Evolutionary conservation across 2,113 vertebrate genomes (phyloP).

Genomic region (Glaucomys volans): DNA sequence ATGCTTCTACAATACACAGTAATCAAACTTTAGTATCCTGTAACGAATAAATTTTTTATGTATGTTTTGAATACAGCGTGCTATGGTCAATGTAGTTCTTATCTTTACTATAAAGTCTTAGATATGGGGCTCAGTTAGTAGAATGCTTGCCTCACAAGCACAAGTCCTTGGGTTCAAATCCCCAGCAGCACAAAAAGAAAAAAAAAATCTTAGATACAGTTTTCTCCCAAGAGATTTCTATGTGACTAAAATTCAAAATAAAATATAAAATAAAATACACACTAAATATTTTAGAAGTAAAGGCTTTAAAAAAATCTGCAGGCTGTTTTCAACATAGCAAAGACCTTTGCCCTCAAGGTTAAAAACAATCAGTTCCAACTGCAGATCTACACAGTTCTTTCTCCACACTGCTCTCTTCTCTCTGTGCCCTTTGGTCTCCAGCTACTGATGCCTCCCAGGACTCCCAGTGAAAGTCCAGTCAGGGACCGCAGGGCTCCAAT

Average conservation of each 20-base stretch:
- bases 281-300: background rate
- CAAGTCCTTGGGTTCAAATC: too few relatives aligned
- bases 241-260: conserved; percentile 44
- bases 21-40: conserved; percentile 65
- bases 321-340: conserved; percentile 8
- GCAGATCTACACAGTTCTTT: background rate
- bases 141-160: too few relatives aligned
- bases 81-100: background rate
- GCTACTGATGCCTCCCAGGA: too few relatives aligned
- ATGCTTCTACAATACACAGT: conserved; percentile 20
- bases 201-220: background rate
- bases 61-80: background rate
- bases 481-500: too few relatives aligned
- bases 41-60: background rate
- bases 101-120: conserved; percentile 47
- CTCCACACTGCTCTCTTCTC: background rate
- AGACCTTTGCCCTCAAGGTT: background rate
- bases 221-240: background rate
- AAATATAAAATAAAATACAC: conserved; percentile 20
- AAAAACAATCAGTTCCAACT: background rate
- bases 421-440: background rate
- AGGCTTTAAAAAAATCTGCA: background rate
- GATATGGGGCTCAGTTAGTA: too few relatives aligned
- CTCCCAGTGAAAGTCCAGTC: background rate
- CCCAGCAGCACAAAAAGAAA: too few relatives aligned